Evolutionary conservation across 2,113 vertebrate species (phyloP), one percentile per base, ranked within the genome.

Genomic region (Plecturocebus donacophilus): DNA sequence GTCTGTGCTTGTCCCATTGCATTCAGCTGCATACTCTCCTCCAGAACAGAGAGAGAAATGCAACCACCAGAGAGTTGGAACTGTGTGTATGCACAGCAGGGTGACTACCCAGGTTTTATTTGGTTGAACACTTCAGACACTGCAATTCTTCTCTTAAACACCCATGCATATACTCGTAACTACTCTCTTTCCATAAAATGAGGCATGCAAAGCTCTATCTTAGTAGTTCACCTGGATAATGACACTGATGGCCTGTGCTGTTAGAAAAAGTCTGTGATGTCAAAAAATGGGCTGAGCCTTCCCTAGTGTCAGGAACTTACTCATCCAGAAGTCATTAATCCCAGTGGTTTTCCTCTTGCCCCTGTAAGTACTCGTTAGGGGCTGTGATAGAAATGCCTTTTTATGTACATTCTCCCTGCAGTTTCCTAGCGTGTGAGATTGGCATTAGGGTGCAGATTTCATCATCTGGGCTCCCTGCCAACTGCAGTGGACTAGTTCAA

Each of bases 311-410:
- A 96, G 42, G 23, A 87, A 58, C 49, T 88, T 47, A 80, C 30
- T 32, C 61, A 76, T 64, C 35, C 52, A 92, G 95, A 97, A 97
- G 30, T 86, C 89, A 68, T 80, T 91, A 80, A 7, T 47, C 38
- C 86, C 16, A 32, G 38, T 95, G 77, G 38, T 54, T 86, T 88
- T 52, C 23, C 40, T 81, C 8, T 61, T 75, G 91, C 27, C n/a
- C 88, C 12, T 77, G 45, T 35, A 77, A 58, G 2, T 42, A 82
- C 3, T 90, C 6, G 76, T 71, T 76, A 35, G 38, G 56, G 91
- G 9, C 14, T 61, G 25, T n/a, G 96, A 96, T 90, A 68, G 19
- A 84, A 58, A 66, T 77, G 21, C 52, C 32, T 56, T 89, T 94
- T 91, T 66, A 94, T 23, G 17, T 86, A 4, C 49, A 42, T 64